Conservation (phyloP, 2,888 invertebrate species). For the Leptopilina myrica region DNA sequence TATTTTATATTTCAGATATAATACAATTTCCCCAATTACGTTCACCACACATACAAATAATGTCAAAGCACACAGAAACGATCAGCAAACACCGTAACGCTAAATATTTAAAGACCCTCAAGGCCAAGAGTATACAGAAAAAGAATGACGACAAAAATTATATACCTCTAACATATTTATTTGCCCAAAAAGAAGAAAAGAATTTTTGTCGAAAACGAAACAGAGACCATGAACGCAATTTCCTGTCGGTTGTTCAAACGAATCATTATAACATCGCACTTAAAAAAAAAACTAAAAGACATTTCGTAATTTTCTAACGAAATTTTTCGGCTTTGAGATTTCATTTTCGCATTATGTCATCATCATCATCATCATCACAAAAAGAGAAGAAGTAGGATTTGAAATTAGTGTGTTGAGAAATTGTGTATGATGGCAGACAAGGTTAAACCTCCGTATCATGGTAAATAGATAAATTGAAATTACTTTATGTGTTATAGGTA, state of each 20-base stretch:
- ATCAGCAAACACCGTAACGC: too few species aligned
- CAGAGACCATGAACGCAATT: not conserved
- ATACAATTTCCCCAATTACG: too few species aligned
- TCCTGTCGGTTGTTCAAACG: slow-evolving; percentile 1
- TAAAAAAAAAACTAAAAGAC: not conserved
- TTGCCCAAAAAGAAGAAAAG: not conserved
- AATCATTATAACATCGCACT: not conserved
- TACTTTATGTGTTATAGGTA: too few species aligned
- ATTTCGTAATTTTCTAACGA: slow-evolving; percentile 35
- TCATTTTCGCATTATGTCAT: slow-evolving; percentile 19
- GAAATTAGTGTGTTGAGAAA: not conserved
- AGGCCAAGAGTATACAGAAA: not conserved
- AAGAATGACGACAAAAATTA: not conserved
- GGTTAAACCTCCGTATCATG: too few species aligned
- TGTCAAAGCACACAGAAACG: too few species aligned
- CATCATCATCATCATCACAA: too few species aligned
- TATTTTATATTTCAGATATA: too few species aligned
- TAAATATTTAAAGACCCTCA: not conserved
- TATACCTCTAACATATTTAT: not conserved
- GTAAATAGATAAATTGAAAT: too few species aligned
- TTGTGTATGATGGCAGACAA: not conserved
- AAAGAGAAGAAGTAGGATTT: not conserved
- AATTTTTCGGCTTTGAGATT: not conserved
- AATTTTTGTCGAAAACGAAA: not conserved
- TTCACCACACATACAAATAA: too few species aligned